Evolutionary conservation across 2,113 vertebrate genomes (phyloP), one percentile per base, ranked within the genome.

Genomic region (Nycticryphes semicollaris): DNA sequence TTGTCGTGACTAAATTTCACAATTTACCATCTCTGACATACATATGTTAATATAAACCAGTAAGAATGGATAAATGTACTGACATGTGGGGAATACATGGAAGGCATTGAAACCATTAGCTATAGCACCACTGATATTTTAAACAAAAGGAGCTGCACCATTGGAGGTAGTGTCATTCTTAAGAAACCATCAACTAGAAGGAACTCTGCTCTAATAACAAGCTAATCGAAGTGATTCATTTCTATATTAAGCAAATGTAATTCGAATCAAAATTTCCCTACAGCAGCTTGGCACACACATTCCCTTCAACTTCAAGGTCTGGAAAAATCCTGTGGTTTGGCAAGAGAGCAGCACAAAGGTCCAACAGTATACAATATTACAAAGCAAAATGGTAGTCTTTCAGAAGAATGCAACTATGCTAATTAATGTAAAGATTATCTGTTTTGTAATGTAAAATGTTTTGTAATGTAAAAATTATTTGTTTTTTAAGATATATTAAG

Each of bases 251-350:
- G 47, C 33, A 81, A 86, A 83, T n/a, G 51, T 56, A 86, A 88
- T 81, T 89, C 16, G 67, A 83, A 69, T 51, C 41, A 73, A 21
- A 3, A 19, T 87, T 76, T 76, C 45, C 31, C 73, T 79, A 74
- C 17, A 73, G 80, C 31, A 85, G 30, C 74, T 83, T 76, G 69
- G 47, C 48, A 41, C 33, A 60, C 12, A 62, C 53, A 89, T 79
- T 72, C 68, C 43, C 73, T 68, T 92, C 67, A 84, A 6, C 74
- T 78, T 93, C 72, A 50, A 69, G 79, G n/a, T 83, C 87, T 90
- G 79, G 82, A 94, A 89, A 90, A 95, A 87, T 67, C 69, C 63
- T 68, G 84, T 54, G 66, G 54, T 70, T 85, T 95, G 92, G 84
- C 59, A 77, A 69, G 14, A 64, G 9, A 78, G 24, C 22, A 77